These are phyloP conservation scores for Dryobotodes eremita DNA, from an alignment of 2,888 invertebrate species.

Conservation along the genomic window DNA sequence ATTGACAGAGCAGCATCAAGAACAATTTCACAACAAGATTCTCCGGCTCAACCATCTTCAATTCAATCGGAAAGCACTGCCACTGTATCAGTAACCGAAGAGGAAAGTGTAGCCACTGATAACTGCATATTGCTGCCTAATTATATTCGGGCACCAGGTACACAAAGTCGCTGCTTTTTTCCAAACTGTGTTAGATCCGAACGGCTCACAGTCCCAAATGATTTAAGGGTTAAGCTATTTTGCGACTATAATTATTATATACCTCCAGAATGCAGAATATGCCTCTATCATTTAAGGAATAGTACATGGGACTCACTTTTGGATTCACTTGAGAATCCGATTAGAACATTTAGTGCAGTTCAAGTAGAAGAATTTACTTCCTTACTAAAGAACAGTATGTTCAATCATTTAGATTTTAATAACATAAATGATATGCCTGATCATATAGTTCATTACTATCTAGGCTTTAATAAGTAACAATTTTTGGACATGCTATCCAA, in stretches of 20 bases:
- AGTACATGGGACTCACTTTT: conserved; percentile 1
- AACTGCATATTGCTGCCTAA: neutral
- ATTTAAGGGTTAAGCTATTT: neutral
- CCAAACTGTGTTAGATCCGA: neutral
- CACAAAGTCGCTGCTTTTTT: conserved; percentile 1
- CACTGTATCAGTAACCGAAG: neutral
- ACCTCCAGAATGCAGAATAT: neutral
- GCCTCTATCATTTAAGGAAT: neutral
- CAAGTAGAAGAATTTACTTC: conserved; percentile 4
- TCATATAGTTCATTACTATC: neutral
- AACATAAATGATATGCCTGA: neutral
- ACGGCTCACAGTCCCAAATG: neutral
- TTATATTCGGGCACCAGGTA: neutral
- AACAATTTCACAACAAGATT: neutral
- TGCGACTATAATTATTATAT: neutral
- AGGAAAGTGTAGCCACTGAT: neutral
- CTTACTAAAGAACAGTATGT: conserved; percentile 3
- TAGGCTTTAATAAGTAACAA: neutral
- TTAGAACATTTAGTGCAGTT: neutral
- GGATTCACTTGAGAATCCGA: neutral
- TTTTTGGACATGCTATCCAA: neutral
- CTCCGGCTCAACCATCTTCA: neutral
- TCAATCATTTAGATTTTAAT: neutral
- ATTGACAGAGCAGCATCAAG: neutral
- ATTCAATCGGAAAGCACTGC: neutral